These are phyloP conservation scores for Marisa cornuarietis DNA, from an alignment of 1,140 invertebrate species.

Conservation along the genomic window DNA sequence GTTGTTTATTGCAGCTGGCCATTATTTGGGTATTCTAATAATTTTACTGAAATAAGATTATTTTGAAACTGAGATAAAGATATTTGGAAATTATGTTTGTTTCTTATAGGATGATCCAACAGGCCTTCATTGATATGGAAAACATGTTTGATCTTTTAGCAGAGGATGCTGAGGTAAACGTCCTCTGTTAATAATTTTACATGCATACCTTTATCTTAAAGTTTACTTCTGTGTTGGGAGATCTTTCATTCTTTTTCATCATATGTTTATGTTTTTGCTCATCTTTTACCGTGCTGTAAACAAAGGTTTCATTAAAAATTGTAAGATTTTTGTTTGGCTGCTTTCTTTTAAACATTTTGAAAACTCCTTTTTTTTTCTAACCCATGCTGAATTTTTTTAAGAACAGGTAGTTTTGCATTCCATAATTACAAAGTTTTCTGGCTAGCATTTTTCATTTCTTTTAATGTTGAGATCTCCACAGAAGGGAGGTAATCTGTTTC, in stretches of 20 bases:
- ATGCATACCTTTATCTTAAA: neutral
- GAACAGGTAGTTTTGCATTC: neutral
- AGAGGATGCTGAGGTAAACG: conserved; percentile 82
- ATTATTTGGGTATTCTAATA: too few relatives aligned
- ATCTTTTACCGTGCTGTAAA: neutral
- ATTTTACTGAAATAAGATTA: too few relatives aligned
- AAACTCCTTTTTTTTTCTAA: neutral
- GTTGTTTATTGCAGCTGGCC: too few relatives aligned
- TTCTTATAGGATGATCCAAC: conserved; percentile 85
- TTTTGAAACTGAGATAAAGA: too few relatives aligned
- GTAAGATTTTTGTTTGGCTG: neutral
- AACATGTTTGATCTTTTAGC: conserved; percentile 97
- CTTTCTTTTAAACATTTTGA: neutral
- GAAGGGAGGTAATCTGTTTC: too few relatives aligned
- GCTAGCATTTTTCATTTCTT: too few relatives aligned
- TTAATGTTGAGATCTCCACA: too few relatives aligned
- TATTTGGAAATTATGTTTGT: too few relatives aligned
- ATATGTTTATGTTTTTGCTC: too few relatives aligned
- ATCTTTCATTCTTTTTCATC: too few relatives aligned
- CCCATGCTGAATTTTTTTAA: neutral
- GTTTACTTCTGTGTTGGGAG: neutral
- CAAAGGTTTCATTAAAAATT: too few relatives aligned
- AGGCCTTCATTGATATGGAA: conserved; percentile 98
- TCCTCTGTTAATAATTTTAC: neutral
- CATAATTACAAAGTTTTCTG: too few relatives aligned